Percentiles rank a stretch among this genome's conserved stretches.
Evolutionary conservation across 1,140 invertebrate species (phyloP).

Genomic region (Trichoplusia ni): DNA sequence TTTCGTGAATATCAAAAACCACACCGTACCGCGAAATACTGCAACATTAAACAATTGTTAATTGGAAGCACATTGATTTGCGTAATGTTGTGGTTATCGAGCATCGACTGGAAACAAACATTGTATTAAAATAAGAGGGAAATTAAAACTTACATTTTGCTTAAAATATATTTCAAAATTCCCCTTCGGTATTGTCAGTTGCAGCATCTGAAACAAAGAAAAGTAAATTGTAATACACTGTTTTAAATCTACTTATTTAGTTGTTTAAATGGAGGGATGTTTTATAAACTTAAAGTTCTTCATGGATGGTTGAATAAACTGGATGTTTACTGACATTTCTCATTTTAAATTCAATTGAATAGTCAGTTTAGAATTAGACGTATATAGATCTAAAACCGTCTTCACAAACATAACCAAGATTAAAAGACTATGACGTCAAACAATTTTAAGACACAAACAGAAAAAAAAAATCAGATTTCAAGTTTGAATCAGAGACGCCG

Average conservation of each 20-base stretch:
- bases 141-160: constrained; percentile 63
- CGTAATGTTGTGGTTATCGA: not conserved
- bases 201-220: constrained; percentile 65
- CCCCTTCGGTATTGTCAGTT: constrained; percentile 56
- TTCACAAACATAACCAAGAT: no score
- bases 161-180: constrained; percentile 60
- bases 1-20: not conserved
- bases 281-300: no score
- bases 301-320: no score
- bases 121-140: not conserved
- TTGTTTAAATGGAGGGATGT: no score
- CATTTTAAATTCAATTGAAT: no score
- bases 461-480: constrained; percentile 24
- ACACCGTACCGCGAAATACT: not conserved
- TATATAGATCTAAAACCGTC: no score
- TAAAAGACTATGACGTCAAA: not conserved
- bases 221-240: not conserved
- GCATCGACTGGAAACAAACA: not conserved
- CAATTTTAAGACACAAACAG: not conserved
- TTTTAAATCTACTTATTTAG: no score
- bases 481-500: not conserved
- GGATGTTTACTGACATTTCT: no score
- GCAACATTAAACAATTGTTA: constrained; percentile 10
- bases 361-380: no score
- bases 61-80: constrained; percentile 16